These are phyloP conservation scores for Thymelicus lineola DNA, from an alignment of 2,888 invertebrate genomes.

Conservation along the genomic window DNA sequence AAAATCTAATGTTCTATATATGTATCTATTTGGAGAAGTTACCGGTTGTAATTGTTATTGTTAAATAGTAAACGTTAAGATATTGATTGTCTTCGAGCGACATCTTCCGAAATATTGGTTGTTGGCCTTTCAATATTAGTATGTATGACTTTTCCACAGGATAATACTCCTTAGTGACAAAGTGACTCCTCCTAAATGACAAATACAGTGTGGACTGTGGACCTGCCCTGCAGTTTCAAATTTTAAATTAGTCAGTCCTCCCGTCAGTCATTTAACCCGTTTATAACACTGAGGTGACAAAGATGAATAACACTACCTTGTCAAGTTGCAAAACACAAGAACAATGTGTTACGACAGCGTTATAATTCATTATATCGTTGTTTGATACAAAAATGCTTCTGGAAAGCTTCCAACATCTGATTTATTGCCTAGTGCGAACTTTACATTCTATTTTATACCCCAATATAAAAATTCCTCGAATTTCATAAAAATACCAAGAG, in stretches of 20 bases:
- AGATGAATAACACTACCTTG: constrained; percentile 1
- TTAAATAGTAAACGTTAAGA: no score
- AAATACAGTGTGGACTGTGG: no score
- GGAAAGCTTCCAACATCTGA: constrained; percentile 9
- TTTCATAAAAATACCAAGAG: neutral
- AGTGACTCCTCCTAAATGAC: no score
- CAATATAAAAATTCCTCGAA: constrained; percentile 7
- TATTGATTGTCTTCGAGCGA: no score
- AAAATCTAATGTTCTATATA: no score
- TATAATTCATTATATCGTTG: constrained; percentile 1
- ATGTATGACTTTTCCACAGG: no score
- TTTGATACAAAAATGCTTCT: constrained; percentile 2
- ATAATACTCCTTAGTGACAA: no score
- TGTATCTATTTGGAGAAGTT: no score
- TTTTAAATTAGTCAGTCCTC: neutral
- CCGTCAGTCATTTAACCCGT: neutral
- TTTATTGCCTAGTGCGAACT: constrained; percentile 1
- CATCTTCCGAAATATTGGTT: no score
- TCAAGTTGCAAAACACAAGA: neutral
- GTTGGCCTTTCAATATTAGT: no score
- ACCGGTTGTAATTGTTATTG: no score
- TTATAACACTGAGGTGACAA: neutral
- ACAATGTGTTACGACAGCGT: neutral
- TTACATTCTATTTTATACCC: constrained; percentile 3
- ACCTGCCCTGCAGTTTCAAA: no score